Conservation (phyloP, 1,140 invertebrate species). For the Chelonus insularis region DNA sequence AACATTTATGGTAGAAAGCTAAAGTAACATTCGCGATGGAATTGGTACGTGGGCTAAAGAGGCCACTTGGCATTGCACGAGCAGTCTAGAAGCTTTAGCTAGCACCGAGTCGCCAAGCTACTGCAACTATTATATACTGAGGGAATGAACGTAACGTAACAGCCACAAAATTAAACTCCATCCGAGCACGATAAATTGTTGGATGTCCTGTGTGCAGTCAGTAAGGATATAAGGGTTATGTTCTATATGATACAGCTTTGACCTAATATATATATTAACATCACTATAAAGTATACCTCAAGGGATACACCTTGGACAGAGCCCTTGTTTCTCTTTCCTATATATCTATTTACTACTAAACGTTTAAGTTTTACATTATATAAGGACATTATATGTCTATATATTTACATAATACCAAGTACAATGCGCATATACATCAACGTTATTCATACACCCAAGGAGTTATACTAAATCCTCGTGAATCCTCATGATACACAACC, state of each 20-base stretch:
- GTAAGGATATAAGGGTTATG: slow-evolving; percentile 29
- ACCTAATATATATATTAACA: slow-evolving; percentile 9
- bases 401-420: background rate
- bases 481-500: slow-evolving; percentile 14
- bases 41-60: slow-evolving; percentile 20
- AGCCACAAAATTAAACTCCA: slow-evolving; percentile 45
- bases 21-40: slow-evolving; percentile 14
- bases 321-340: background rate
- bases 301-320: slow-evolving; percentile 2
- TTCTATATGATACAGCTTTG: slow-evolving; percentile 21
- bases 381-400: background rate
- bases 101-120: background rate
- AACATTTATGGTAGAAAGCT: background rate
- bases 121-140: too few species aligned
- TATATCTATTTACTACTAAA: slow-evolving; percentile 4
- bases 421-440: background rate
- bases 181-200: slow-evolving; percentile 46
- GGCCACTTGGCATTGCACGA: slow-evolving; percentile 4
- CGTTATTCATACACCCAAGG: slow-evolving; percentile 1
- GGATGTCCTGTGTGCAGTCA: slow-evolving; percentile 44
- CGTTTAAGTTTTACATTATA: slow-evolving; percentile 5
- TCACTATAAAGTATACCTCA: slow-evolving; percentile 11
- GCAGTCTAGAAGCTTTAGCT: background rate
- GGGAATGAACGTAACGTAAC: slow-evolving; percentile 17
- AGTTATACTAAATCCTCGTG: slow-evolving; percentile 15